Evolutionary conservation across 2,797 vertebrate genomes (phyloP).

Genomic region (Otolemur crassicaudatus): DNA sequence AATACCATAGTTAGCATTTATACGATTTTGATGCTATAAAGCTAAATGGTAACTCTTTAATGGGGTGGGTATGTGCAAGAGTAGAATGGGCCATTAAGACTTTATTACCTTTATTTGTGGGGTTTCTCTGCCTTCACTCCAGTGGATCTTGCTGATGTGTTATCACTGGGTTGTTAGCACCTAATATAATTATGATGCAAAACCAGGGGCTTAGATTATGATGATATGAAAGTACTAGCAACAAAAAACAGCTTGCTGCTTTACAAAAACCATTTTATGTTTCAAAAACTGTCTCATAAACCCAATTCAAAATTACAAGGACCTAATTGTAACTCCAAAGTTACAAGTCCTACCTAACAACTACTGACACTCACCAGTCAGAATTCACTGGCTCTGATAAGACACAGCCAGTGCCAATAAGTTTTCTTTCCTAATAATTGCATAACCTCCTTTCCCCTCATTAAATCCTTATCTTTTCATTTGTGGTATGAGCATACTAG

Average conservation of each 20-base stretch:
- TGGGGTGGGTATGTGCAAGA: neutral
- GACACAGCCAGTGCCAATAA: neutral
- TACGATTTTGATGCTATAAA: neutral
- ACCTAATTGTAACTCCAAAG: neutral
- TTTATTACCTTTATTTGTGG: slow-evolving; percentile 5
- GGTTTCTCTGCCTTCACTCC: neutral
- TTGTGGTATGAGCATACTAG: neutral
- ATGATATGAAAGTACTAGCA: neutral
- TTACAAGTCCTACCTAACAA: neutral
- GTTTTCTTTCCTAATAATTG: neutral
- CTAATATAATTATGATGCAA: slow-evolving; percentile 23
- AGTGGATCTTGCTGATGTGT: neutral
- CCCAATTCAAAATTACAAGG: neutral
- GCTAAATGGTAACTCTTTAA: slow-evolving; percentile 39
- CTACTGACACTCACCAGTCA: neutral
- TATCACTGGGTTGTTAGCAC: neutral
- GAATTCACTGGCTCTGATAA: neutral
- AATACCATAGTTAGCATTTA: neutral
- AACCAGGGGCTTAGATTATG: neutral
- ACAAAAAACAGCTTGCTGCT: neutral
- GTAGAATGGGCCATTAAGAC: slow-evolving; percentile 22
- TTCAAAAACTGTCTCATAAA: neutral
- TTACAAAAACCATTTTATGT: neutral
- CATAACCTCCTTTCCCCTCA: neutral
- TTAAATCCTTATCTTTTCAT: neutral